Evolutionary conservation across 2,797 vertebrate species (phyloP), one percentile per base, ranked within the genome.

Genomic region (Xenopus petersii): DNA sequence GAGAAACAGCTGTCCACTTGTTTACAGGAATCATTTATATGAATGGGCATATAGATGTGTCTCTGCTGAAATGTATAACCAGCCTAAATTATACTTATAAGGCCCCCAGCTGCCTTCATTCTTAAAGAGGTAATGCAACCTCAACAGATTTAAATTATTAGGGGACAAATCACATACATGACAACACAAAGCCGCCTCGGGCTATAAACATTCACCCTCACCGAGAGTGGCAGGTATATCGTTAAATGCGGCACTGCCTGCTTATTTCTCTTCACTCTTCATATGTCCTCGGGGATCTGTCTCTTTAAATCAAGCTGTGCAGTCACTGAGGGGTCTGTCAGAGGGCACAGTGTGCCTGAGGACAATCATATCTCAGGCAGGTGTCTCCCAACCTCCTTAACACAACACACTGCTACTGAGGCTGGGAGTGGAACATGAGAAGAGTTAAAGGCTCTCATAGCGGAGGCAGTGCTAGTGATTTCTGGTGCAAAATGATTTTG

Each of bases 271-370:
- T 42, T 42, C 6, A 5, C 15, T 15, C 26, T 24, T 8, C 48
- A 12, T 21, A 21, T 51, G 46, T 58, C 74, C 62, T 68, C 64
- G 4, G 64, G 65, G 64, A 48, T 21, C 48, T 68, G 64, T 62
- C 69, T 47, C 54, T 61, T 42, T 48, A 48, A 17, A 51, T 65
- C 61, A 49, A 30, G 12, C 36, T 26, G 62, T 36, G 10, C 13
- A 46, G 36, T 17, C 11, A 16, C 4, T 42, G 58, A 70, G 68
- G 58, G 68, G 26, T 42, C 48, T 62, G 24, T 61, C 33, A 64
- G 12, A 42, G 64, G 55, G 5, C 36, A 47, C 21, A 4, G 10
- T 16, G 63, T 10, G 59, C 58, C 73, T 56, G n/a, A 17, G 64
- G 59, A 36, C 33, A 56, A n/a, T 26, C 56, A 46, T 3, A 17